Conservation (phyloP, 2,888 invertebrate genomes). For the Phania funesta region DNA sequence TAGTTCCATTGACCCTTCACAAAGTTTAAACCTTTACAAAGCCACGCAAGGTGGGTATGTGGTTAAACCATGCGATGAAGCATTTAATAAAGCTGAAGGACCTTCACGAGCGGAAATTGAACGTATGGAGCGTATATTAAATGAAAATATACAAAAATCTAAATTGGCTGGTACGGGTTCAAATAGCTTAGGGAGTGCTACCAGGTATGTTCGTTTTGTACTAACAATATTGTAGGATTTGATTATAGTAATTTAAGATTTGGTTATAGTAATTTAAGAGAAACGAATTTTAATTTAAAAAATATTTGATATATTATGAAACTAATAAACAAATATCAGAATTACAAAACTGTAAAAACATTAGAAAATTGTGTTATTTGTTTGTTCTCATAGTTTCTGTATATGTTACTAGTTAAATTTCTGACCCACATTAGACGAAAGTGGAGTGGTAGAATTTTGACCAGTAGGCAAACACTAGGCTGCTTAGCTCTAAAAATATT, state of each 20-base stretch:
- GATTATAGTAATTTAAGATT: neutral
- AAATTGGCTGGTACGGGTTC: constrained; percentile 80
- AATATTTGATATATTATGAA: no score
- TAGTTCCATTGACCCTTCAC: constrained; percentile 80
- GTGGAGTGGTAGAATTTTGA: no score
- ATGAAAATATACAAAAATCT: constrained; percentile 77
- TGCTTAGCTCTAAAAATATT: no score
- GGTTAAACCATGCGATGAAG: constrained; percentile 85
- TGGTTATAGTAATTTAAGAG: neutral
- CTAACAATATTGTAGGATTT: neutral
- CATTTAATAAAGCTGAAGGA: constrained; percentile 84
- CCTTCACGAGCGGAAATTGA: constrained; percentile 83
- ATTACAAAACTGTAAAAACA: no score
- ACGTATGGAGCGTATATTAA: constrained; percentile 83
- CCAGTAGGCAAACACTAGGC: no score
- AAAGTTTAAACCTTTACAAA: constrained; percentile 80
- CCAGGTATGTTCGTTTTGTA: constrained; percentile 73
- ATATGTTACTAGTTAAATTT: no score
- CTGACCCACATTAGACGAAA: no score
- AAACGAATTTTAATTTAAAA: no score
- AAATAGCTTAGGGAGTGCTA: constrained; percentile 81
- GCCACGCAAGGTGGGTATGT: constrained; percentile 83
- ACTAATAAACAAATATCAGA: no score
- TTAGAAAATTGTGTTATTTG: no score
- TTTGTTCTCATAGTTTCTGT: no score